Percentiles rank a stretch among this genome's conserved stretches.
These are phyloP conservation scores for Drosophila pallidifrons DNA, from an alignment of 1,140 invertebrate genomes.

Conservation along the genomic window DNA sequence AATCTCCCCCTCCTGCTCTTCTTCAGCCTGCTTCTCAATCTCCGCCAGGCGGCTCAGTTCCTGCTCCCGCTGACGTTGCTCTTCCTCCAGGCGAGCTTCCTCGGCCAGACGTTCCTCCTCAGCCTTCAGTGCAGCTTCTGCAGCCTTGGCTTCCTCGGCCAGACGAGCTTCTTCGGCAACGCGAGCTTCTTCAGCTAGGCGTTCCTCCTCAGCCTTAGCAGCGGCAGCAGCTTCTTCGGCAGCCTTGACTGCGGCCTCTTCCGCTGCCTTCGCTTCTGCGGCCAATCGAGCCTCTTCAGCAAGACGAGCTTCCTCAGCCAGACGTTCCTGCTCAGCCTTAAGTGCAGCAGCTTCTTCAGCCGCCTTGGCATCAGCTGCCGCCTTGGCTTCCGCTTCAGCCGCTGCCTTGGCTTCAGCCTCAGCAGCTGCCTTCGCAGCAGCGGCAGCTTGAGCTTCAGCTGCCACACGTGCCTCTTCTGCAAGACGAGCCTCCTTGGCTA, in stretches of 20 bases:
- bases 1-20: slow-evolving; percentile 87
- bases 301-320: slow-evolving; percentile 85
- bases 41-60: slow-evolving; percentile 87
- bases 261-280: slow-evolving; percentile 86
- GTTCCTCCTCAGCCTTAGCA: slow-evolving; percentile 85
- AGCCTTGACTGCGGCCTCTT: slow-evolving; percentile 70
- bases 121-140: slow-evolving; percentile 86
- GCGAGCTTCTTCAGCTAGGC: slow-evolving; percentile 85
- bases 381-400: slow-evolving; percentile 77
- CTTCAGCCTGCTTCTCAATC: slow-evolving; percentile 86
- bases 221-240: slow-evolving; percentile 84
- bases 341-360: slow-evolving; percentile 84
- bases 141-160: slow-evolving; percentile 85
- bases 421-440: slow-evolving; percentile 5
- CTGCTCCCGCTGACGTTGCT: slow-evolving; percentile 87
- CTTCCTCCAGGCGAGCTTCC: slow-evolving; percentile 86
- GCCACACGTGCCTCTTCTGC: slow-evolving; percentile 85
- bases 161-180: slow-evolving; percentile 86
- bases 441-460: slow-evolving; percentile 58
- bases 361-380: slow-evolving; percentile 83
- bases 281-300: slow-evolving; percentile 85
- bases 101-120: slow-evolving; percentile 86
- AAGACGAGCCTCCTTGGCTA: slow-evolving; percentile 85
- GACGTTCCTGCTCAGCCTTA: slow-evolving; percentile 80
- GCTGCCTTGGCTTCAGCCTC: not conserved